phyloP scores from a whole-genome alignment of 2,888 invertebrate genomes.

The Agrotis ipsilon region DNA sequence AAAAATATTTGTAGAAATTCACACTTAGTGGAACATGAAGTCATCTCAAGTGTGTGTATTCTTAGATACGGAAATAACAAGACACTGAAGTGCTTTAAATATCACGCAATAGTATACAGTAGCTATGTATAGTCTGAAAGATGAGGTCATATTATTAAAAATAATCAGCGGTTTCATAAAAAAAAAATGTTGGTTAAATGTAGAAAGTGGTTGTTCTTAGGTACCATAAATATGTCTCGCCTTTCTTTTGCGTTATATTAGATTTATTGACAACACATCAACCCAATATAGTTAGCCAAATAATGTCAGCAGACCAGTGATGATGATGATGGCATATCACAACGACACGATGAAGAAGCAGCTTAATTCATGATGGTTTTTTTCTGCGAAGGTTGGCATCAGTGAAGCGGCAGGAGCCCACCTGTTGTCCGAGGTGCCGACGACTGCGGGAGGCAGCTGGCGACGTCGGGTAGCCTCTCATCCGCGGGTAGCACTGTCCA shows the following conservation, averaged over 20 bases:
- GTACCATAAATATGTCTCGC: too few relatives aligned
- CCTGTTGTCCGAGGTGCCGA: constrained; percentile 83
- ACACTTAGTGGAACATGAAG: constrained; percentile 6
- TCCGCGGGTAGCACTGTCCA: constrained; percentile 74
- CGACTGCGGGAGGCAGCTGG: constrained; percentile 85
- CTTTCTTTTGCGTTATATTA: neutral
- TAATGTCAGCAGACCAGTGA: too few relatives aligned
- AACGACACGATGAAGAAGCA: neutral
- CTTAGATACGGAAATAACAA: constrained; percentile 4
- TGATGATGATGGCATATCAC: too few relatives aligned
- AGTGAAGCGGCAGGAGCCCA: constrained; percentile 85
- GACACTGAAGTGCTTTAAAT: neutral
- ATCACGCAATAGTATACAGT: too few relatives aligned
- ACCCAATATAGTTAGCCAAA: too few relatives aligned
- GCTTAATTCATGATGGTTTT: neutral
- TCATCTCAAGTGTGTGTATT: constrained; percentile 14
- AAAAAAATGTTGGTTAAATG: too few relatives aligned
- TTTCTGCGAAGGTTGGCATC: constrained; percentile 76
- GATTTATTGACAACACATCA: neutral
- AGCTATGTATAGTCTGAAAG: too few relatives aligned
- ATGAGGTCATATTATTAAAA: too few relatives aligned
- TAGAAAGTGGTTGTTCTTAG: too few relatives aligned
- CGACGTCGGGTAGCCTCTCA: constrained; percentile 74
- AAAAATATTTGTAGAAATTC: constrained; percentile 27
- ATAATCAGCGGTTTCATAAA: too few relatives aligned